Percentiles rank a stretch among this genome's conserved stretches.
phyloP scores from a whole-genome alignment of 2,113 vertebrate genomes.

The Zosterops japonicus region DNA sequence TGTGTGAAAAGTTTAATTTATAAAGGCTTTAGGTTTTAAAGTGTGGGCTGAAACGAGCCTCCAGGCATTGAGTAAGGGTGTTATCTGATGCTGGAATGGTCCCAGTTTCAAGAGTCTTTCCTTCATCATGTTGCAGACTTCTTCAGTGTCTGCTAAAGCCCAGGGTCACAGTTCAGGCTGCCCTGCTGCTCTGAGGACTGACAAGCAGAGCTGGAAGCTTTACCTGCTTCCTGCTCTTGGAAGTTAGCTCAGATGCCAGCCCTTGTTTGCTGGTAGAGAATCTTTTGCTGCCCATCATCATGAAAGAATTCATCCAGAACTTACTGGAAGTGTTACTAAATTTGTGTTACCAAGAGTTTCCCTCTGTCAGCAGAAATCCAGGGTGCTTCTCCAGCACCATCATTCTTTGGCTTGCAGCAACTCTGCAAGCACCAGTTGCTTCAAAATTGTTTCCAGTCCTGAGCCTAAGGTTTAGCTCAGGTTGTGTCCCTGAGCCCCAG shows the following conservation, averaged over 20 bases:
- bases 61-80: neutral
- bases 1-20: neutral
- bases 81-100: neutral
- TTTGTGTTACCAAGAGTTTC: neutral
- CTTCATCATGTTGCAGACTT: neutral
- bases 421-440: neutral
- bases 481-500: neutral
- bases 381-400: neutral
- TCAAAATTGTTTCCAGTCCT: neutral
- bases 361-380: neutral
- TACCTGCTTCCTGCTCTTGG: neutral
- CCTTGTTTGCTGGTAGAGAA: neutral
- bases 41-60: neutral
- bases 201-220: neutral
- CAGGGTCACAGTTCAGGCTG: neutral
- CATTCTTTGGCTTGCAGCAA: fast-evolving
- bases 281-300: neutral
- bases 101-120: neutral
- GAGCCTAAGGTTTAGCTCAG: neutral
- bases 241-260: neutral
- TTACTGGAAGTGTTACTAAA: neutral
- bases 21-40: neutral
- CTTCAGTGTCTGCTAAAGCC: neutral
- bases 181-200: neutral
- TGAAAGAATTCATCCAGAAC: neutral